Percentiles rank a stretch among this genome's conserved stretches.
These are phyloP conservation scores for Orthosia gracilis DNA, from an alignment of 2,888 invertebrate genomes.

Conservation along the genomic window DNA sequence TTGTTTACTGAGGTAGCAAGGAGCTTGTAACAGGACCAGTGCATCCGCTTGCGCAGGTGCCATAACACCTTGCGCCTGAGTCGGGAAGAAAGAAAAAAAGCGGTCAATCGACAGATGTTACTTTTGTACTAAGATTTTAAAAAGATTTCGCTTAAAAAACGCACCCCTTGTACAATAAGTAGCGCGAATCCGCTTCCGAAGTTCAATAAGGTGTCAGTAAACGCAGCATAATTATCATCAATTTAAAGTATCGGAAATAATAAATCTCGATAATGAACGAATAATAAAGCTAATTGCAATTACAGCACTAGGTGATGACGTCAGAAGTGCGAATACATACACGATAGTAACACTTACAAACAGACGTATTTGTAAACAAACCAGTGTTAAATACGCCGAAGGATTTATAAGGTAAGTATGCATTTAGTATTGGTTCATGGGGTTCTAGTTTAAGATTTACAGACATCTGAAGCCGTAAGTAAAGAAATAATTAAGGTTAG, in stretches of 20 bases:
- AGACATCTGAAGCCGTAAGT: neutral
- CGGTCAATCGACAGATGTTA: conserved; percentile 71
- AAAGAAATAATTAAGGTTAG: neutral
- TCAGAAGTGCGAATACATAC: conserved; percentile 44
- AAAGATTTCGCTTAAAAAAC: conserved; percentile 49
- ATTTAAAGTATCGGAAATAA: conserved; percentile 45
- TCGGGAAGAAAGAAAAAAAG: conserved; percentile 68
- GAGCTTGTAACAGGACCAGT: conserved; percentile 51
- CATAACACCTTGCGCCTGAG: conserved; percentile 77
- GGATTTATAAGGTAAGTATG: conserved; percentile 3
- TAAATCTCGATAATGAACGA: conserved; percentile 48
- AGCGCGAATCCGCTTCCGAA: conserved; percentile 50
- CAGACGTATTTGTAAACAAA: conserved; percentile 19
- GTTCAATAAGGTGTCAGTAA: conserved; percentile 31
- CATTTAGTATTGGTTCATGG: neutral
- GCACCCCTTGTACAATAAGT: conserved; percentile 8
- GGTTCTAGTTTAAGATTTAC: neutral
- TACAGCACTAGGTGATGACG: conserved; percentile 50
- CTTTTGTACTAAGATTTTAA: conserved; percentile 56
- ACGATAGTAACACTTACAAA: conserved; percentile 23
- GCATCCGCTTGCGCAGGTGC: conserved; percentile 78
- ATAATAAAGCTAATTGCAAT: conserved; percentile 51
- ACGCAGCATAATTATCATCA: conserved; percentile 37
- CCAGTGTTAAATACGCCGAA: conserved; percentile 14
- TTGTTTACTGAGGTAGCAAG: conserved; percentile 7